These are phyloP conservation scores for Microtus richardsoni DNA, from an alignment of 2,113 vertebrate genomes.

Conservation along the genomic window DNA sequence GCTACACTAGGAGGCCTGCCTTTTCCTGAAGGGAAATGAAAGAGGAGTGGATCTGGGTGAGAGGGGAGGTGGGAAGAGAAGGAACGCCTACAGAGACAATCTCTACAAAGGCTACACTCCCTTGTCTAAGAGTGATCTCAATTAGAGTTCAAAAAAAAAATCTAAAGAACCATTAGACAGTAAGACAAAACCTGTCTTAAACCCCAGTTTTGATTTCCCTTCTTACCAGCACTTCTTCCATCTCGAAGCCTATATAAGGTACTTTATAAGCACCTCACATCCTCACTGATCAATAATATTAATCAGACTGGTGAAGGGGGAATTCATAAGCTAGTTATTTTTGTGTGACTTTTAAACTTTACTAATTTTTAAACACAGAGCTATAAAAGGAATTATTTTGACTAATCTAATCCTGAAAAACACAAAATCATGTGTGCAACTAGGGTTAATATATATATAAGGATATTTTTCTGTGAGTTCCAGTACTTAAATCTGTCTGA, in stretches of 20 bases:
- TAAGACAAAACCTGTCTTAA: neutral
- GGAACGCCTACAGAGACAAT: neutral
- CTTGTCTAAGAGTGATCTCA: neutral
- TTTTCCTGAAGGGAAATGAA: neutral
- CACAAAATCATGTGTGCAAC: no score
- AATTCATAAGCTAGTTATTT: neutral
- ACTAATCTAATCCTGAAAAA: neutral
- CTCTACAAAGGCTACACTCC: neutral
- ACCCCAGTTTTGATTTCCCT: neutral
- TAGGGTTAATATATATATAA: neutral
- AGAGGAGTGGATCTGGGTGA: neutral
- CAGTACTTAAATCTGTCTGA: neutral
- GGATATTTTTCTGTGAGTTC: neutral
- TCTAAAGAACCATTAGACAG: neutral
- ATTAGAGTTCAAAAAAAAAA: no score
- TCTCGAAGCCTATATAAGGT: neutral
- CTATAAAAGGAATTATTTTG: neutral
- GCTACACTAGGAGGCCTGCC: neutral
- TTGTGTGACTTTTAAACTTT: neutral
- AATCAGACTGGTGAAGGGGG: no score
- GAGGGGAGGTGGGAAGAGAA: neutral
- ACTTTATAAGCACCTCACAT: no score
- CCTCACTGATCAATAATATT: no score
- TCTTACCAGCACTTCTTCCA: neutral
- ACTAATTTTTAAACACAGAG: neutral